Evolutionary conservation across 1,140 invertebrate species (phyloP), one percentile per base, ranked within the genome.

Genomic region (Teleopsis dalmanni): DNA sequence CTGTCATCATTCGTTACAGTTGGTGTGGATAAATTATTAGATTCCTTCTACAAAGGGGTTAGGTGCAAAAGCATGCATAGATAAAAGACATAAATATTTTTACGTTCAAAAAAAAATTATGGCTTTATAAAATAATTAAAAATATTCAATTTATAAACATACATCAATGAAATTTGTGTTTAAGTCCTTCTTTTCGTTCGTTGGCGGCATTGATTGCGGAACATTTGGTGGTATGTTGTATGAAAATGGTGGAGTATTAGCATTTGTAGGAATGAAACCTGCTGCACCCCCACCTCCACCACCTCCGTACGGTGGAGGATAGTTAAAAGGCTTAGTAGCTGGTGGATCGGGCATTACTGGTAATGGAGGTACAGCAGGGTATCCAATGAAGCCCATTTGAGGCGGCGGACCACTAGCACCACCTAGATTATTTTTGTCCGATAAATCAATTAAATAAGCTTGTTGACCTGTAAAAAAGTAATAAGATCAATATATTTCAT

Each of bases 371-470:
- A 80, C 75, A 42, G 78, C 76, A 11, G 86, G 85, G 67, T 77
- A 90, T 4, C 84, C 87, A 52, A 88, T 82, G 64, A 90, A 91
- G 1, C 87, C 87, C 56, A 65, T 59, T 45, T 70, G 62, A 3
- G 78, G 77, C n/a, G 86, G 86, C 54, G 80, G 75, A 29, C 78
- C 76, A 51, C 80, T 76, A 13, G 80, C 79, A 19, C 77, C 77
- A 21, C 72, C 68, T 8, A 82, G 73, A 68, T 81, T 81, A 54
- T 80, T 81, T 16, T 70, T 71, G 38, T 76, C 76, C 18, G 79
- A 80, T 47, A 88, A 75, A 63, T 95, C 91, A 60, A 95, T 92
- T 35, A 95, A 68, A 56, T 90, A 60, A 22, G 82, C 80, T 72
- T 92, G 88, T 27, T 78, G 74, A 48, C 61, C 73, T 74, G 50